Percentiles rank a stretch among this genome's conserved stretches.
Conservation (phyloP, 2,797 vertebrate species). For the Aotus griseimembra region DNA sequence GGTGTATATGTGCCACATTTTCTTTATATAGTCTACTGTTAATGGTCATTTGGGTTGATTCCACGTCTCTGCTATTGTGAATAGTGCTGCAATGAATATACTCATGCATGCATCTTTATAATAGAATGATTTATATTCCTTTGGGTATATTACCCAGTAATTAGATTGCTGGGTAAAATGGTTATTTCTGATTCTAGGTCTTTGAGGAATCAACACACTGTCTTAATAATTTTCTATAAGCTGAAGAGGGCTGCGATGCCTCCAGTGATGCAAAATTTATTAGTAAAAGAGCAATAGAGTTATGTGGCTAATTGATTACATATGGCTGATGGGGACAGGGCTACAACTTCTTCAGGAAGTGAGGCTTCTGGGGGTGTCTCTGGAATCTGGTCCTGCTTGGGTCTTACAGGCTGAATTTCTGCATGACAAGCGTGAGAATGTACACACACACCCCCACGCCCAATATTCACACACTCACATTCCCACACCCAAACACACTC, state of each 20-base stretch:
- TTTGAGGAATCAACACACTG: neutral
- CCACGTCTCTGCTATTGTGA: neutral
- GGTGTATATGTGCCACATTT: neutral
- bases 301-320: neutral
- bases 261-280: neutral
- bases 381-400: neutral
- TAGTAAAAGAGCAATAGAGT: neutral
- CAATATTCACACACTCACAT: neutral
- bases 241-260: neutral
- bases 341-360: neutral
- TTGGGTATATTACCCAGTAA: neutral
- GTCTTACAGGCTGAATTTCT: neutral
- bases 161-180: neutral
- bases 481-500: neutral
- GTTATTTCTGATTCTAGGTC: neutral
- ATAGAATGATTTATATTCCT: neutral
- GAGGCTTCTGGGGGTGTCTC: neutral
- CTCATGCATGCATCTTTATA: neutral
- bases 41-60: neutral
- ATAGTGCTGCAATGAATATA: neutral
- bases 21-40: neutral
- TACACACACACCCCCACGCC: fast-evolving
- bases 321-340: fast-evolving
- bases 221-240: neutral
- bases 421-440: fast-evolving